Conservation (phyloP, 2,888 invertebrate species). For the Philhelius pedissequus region DNA sequence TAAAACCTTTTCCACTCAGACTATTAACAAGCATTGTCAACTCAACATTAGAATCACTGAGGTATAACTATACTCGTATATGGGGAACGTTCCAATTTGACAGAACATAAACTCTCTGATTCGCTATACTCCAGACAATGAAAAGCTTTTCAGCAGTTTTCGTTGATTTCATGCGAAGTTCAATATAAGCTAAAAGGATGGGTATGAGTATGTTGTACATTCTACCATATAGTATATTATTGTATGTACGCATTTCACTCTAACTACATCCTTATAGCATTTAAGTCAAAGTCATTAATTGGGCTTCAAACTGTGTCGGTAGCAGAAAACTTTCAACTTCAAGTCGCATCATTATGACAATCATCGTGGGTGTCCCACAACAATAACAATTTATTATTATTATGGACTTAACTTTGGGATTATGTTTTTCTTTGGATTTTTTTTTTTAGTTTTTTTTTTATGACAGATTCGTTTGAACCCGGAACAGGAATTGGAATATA, state of each 20-base stretch:
- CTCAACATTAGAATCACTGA: neutral
- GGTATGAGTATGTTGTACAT: too few relatives aligned
- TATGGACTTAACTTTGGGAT: conserved; percentile 52
- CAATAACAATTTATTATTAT: too few relatives aligned
- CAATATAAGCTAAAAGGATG: conserved; percentile 44
- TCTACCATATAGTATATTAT: neutral
- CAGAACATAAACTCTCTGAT: conserved; percentile 31
- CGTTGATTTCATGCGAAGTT: conserved; percentile 45
- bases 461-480: neutral
- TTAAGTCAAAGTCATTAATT: conserved; percentile 47
- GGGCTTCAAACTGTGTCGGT: conserved; percentile 57
- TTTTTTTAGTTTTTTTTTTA: neutral
- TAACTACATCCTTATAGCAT: conserved; percentile 5
- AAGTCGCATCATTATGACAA: neutral
- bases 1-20: neutral
- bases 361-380: conserved; percentile 4
- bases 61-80: too few relatives aligned
- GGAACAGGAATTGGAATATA: conserved; percentile 21
- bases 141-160: conserved; percentile 45
- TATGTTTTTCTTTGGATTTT: neutral
- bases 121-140: conserved; percentile 47
- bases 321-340: conserved; percentile 37
- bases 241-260: neutral
- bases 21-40: neutral
- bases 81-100: conserved; percentile 26